Conservation (phyloP, 2,888 invertebrate genomes). For the Gnatocerus cornutus region DNA sequence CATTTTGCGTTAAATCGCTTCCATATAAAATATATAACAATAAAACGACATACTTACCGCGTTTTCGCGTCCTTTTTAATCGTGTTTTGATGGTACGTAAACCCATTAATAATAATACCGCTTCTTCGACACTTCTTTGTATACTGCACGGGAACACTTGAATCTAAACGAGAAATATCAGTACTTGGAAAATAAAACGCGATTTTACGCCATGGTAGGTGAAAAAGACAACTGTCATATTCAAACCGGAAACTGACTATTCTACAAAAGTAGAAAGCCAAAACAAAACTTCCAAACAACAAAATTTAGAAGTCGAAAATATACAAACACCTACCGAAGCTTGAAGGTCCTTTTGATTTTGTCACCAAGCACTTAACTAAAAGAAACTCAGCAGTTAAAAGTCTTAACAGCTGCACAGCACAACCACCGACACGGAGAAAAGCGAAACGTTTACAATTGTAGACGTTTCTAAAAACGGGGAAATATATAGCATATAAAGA, state of each 20-base stretch:
- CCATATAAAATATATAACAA: neutral
- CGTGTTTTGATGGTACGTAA: constrained; percentile 62
- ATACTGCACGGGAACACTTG: constrained; percentile 9
- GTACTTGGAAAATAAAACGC: constrained; percentile 24
- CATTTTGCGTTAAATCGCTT: neutral
- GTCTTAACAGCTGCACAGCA: constrained; percentile 27
- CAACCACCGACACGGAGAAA: no score
- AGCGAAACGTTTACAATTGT: constrained; percentile 35
- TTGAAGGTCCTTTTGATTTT: no score
- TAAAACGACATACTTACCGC: constrained; percentile 57
- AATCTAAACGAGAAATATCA: constrained; percentile 16
- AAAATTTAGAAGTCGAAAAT: neutral
- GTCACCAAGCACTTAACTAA: neutral
- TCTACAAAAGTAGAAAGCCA: neutral
- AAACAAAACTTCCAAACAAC: constrained; percentile 1
- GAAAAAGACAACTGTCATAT: neutral
- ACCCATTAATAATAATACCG: constrained; percentile 59
- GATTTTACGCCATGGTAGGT: constrained; percentile 54
- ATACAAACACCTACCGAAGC: constrained; percentile 8
- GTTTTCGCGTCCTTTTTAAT: constrained; percentile 55
- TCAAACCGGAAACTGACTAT: no score
- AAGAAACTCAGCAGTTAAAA: constrained; percentile 35
- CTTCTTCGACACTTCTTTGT: constrained; percentile 22
- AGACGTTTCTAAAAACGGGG: constrained; percentile 28
- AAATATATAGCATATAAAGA: constrained; percentile 29